Conservation (phyloP, 2,113 vertebrate species). For the Chelonoidis abingdonii region DNA sequence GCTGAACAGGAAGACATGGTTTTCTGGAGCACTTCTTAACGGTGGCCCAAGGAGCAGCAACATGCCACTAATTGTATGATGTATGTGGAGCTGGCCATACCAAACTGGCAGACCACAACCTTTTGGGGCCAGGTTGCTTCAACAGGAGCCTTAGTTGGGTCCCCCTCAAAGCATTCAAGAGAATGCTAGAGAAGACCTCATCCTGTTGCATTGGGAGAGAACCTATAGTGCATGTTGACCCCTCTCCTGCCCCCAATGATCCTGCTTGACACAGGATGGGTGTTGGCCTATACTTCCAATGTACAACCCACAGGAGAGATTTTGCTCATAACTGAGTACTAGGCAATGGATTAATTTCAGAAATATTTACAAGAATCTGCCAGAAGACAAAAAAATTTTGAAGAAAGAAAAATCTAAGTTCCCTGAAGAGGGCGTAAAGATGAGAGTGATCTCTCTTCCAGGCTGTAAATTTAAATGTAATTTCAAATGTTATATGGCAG, state of each 20-base stretch:
- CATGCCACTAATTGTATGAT: background rate
- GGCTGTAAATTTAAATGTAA: background rate
- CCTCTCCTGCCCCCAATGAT: background rate
- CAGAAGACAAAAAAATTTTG: background rate
- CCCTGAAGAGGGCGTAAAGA: rapidly evolving
- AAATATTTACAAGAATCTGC: background rate
- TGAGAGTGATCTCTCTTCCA: background rate
- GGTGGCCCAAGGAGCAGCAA: background rate
- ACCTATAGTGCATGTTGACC: background rate
- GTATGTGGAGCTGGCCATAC: rapidly evolving
- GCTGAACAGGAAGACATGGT: background rate
- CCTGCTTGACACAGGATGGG: background rate
- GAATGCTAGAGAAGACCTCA: background rate
- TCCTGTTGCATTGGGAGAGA: background rate
- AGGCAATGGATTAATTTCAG: background rate
- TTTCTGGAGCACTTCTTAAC: rapidly evolving
- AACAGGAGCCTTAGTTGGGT: background rate
- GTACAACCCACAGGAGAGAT: background rate
- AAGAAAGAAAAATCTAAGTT: background rate
- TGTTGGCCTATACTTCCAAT: background rate
- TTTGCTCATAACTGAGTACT: background rate
- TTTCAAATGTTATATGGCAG: background rate
- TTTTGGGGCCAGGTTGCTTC: background rate
- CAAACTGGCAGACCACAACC: background rate
- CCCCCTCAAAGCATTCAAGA: background rate